Base-by-base conservation (phyloP, 1,140 invertebrate species). In the Idris sp. region DNA sequence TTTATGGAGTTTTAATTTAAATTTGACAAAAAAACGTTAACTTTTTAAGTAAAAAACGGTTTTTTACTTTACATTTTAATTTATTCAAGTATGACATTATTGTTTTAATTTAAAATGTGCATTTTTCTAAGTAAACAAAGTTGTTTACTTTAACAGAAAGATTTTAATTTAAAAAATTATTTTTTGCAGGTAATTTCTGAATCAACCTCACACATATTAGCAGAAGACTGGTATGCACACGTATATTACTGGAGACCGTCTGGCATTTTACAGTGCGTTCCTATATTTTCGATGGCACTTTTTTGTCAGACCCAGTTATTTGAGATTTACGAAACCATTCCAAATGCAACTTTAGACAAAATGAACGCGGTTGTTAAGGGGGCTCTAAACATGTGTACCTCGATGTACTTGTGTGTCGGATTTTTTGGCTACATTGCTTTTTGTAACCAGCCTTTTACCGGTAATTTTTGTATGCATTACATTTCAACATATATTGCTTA, bases 291-390 rank as follows among this genome's bases (percentile, higher is more conserved):
- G 13, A 96, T 98, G 93, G 96, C 97, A 1, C 88, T 98, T 33
- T 97, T 95, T 62, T 98, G 97, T 89, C 97, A 98, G 89, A 97
- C 96, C 91, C 97, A 99, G 88, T 86, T 99, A 18, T 99, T 99
- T 88, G 95, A 97, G 85, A 94, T 99, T 56, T 98, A 97, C 83
- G 96, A 98, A 75, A 92, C 93, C 5, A 89, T 98, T 18, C 94
- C 95, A 1, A 96, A 96, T 80, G 91, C 94, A 22, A 95, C 95
- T 7, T 83, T 98, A 28, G 95, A 96, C 65, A 94, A 94, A 82
- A 95, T 98, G 91, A 97, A 97, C 81, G 83, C 89, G 67, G 92
- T 98, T 48, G 93, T 97, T 2, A 91, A 92, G 79, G 92, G 93
- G 64, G 97, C 97, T 9, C 92, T 98, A 18, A 95, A 96, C 88